A percentile compares a stretch with the other conserved stretches of the same genome.
phyloP scores from a whole-genome alignment of 2,797 vertebrate species.

The Liparis tanakae region DNA sequence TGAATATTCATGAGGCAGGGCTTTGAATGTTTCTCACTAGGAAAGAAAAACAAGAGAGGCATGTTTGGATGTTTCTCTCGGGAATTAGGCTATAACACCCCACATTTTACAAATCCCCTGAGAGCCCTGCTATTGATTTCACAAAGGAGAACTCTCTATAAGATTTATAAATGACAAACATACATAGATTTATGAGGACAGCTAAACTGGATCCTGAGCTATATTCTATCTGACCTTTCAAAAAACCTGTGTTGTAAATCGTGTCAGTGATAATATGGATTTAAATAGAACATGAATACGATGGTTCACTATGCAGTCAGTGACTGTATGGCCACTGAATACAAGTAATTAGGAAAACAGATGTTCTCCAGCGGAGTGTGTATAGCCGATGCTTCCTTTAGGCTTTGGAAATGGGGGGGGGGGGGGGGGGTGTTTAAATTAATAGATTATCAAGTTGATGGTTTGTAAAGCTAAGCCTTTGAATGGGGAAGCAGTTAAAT shows the following conservation, averaged over 20 bases:
- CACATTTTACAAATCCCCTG: constrained; percentile 27
- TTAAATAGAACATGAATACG: constrained; percentile 23
- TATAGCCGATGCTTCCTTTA: constrained; percentile 71
- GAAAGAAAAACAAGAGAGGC: constrained; percentile 7
- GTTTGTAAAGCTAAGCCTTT: constrained; percentile 68
- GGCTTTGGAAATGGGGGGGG: constrained; percentile 55
- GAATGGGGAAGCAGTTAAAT: constrained; percentile 73
- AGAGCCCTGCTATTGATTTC: constrained; percentile 35
- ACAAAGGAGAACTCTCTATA: neutral
- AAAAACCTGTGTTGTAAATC: constrained; percentile 9
- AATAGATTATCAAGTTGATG: constrained; percentile 72
- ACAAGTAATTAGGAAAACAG: constrained; percentile 70
- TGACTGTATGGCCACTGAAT: constrained; percentile 58
- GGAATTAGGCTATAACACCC: neutral
- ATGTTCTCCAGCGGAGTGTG: constrained; percentile 41
- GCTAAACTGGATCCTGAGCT: constrained; percentile 36
- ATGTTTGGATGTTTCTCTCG: constrained; percentile 34
- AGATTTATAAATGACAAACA: constrained; percentile 43
- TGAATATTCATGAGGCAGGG: constrained; percentile 41
- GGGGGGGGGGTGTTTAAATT: constrained; percentile 65
- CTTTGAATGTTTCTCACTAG: constrained; percentile 29
- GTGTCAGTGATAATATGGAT: constrained; percentile 19
- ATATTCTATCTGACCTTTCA: constrained; percentile 33
- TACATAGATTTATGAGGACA: constrained; percentile 38
- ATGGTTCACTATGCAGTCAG: constrained; percentile 25